A percentile compares a stretch with the other conserved stretches of the same genome.
Evolutionary conservation across 1,140 invertebrate genomes (phyloP).

Genomic region (Sycophila sp.): DNA sequence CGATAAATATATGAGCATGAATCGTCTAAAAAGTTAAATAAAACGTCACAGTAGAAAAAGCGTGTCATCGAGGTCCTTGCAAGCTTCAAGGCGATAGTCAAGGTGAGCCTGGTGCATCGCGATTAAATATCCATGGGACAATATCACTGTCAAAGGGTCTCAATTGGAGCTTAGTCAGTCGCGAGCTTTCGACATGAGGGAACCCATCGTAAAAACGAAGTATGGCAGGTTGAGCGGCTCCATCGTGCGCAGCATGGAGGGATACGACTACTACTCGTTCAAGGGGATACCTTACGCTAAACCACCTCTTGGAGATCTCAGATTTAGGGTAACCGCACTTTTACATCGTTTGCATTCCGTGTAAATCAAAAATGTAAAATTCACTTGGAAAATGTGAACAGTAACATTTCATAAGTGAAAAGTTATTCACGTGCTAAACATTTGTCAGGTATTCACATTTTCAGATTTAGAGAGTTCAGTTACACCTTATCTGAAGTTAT

Average conservation of each 20-base stretch:
- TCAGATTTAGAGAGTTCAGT: no score
- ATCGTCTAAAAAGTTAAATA: not conserved
- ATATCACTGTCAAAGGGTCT: not conserved
- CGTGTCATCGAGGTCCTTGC: not conserved
- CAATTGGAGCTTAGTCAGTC: not conserved
- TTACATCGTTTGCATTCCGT: no score
- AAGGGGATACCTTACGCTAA: conserved; percentile 44
- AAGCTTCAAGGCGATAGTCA: not conserved
- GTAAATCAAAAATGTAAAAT: no score
- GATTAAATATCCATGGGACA: not conserved
- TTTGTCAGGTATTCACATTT: no score
- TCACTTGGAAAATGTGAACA: no score
- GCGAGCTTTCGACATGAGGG: conserved; percentile 7
- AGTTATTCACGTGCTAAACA: no score
- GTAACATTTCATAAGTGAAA: no score
- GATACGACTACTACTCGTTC: conserved; percentile 44
- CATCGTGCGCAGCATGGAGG: not conserved
- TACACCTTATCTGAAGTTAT: no score
- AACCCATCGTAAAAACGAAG: conserved; percentile 19
- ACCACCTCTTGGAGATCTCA: conserved; percentile 40
- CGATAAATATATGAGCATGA: no score
- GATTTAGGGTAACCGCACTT: conserved; percentile 39
- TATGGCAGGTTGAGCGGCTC: conserved; percentile 16
- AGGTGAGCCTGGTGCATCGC: not conserved
- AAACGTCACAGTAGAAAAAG: not conserved